Base-by-base conservation (phyloP, 2,888 invertebrate species). In the Synergus gifuensis region DNA sequence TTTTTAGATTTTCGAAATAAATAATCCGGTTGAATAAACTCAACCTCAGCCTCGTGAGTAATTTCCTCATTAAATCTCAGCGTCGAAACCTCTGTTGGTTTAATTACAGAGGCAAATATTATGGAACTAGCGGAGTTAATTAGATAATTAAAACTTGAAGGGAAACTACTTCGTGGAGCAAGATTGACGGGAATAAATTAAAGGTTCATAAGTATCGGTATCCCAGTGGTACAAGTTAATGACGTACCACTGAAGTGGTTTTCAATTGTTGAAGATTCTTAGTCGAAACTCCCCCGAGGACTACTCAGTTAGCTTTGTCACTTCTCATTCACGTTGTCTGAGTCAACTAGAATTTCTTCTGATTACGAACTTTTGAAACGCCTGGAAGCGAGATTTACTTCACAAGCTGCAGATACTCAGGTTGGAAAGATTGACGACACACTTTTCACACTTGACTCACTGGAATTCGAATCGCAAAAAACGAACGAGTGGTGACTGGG, bases 101-200 rank as follows among this genome's bases (percentile, higher is more conserved):
- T 88, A 89, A 88, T 88, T 88, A 87, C 86, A 86, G 85, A 84
- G 84, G 87, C 86, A 89, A 88, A 89, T 89, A 89, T 88, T 89
- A 89, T 89, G 87, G 89, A 89, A 87, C 86, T 84, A 83, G 80
- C 85, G 81, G 83, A 88, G 87, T 88, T 89, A 89, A 89, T 89
- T 88, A 88, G 88, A 89, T 88, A 88, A 89, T 89, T 89, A 88
- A 89, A 88, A 89, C 89, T 88, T 88, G 86, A 83, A 80, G 83
- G 81, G 84, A 80, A 81, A 84, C 78, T 80, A 78, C 82, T 76
- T 58, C 22, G 79, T 62, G 58, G 69, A 78, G 49, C 76, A 62
- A 77, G 80, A 79, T 73, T 82, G 76, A 73, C 42, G 60, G 18
- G 8, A 60, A 5, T 28, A 5, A 11, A n/a, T 42, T 42, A 16